phyloP scores from a whole-genome alignment of 2,113 vertebrate species.

The Ammodytes dubius region DNA sequence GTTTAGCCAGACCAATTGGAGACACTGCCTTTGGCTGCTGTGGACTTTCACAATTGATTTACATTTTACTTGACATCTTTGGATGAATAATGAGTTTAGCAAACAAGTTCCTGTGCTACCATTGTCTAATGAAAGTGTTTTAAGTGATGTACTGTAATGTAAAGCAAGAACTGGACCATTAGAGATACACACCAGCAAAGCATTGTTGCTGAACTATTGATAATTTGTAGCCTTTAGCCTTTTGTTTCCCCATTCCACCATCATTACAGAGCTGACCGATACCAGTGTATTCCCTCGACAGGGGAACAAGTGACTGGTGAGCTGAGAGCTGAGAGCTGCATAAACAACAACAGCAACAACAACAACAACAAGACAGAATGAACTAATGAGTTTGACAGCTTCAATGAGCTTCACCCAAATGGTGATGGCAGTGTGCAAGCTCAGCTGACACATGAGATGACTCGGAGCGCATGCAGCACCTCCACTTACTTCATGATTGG shows the following conservation, averaged over 20 bases:
- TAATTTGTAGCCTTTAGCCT: background rate
- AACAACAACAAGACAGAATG: background rate
- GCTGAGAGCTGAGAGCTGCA: constrained; percentile 16
- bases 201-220: background rate
- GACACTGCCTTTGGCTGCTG: background rate
- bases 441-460: constrained; percentile 59
- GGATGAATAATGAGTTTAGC: background rate
- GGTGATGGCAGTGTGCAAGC: constrained; percentile 63
- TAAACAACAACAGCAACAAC: background rate
- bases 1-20: background rate
- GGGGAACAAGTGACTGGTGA: constrained; percentile 26
- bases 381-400: constrained; percentile 50
- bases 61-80: background rate
- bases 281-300: background rate
- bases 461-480: constrained; percentile 18
- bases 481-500: background rate
- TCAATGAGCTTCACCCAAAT: constrained; percentile 50
- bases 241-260: background rate
- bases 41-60: background rate
- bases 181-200: background rate
- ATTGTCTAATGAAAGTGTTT: background rate
- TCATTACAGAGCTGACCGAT: background rate
- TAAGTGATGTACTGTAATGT: background rate
- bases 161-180: background rate
- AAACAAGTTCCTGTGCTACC: background rate